A percentile compares a stretch with the other conserved stretches of the same genome.
Evolutionary conservation across 2,888 invertebrate genomes (phyloP).

Genomic region (Tineola bisselliella): DNA sequence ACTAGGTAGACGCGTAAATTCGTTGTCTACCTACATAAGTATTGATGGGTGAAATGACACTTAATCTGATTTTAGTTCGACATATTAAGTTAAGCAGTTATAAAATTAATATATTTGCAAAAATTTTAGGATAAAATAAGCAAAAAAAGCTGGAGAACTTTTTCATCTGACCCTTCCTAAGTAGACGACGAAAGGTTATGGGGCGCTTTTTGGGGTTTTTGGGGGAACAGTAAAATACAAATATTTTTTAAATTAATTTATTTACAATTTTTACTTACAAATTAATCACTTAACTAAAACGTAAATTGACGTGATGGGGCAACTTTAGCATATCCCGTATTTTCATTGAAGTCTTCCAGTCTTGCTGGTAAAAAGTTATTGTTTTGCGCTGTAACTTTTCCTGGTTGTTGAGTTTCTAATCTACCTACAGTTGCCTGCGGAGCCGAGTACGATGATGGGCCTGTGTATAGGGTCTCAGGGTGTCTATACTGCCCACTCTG

Average conservation of each 20-base stretch:
- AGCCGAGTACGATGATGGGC: conserved; percentile 55
- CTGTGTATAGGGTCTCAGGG: conserved; percentile 37
- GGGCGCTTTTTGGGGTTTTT: too few relatives aligned
- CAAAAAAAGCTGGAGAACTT: too few relatives aligned
- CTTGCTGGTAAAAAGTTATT: conserved; percentile 31
- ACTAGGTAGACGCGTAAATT: too few relatives aligned
- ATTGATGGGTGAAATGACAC: too few relatives aligned
- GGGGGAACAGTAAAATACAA: too few relatives aligned
- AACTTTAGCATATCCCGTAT: conserved; percentile 20
- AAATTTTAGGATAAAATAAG: too few relatives aligned
- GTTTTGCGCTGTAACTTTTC: conserved; percentile 16
- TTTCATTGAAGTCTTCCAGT: conserved; percentile 44
- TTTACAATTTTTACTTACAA: not conserved
- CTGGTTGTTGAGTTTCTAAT: conserved; percentile 26
- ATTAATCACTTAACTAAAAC: conserved; percentile 16
- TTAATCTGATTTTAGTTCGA: too few relatives aligned
- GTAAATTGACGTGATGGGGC: conserved; percentile 20
- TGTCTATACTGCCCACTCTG: conserved; percentile 17
- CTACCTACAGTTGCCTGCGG: conserved; percentile 52
- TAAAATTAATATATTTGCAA: too few relatives aligned
- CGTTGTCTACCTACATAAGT: too few relatives aligned
- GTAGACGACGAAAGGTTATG: too few relatives aligned
- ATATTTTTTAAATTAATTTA: conserved; percentile 4
- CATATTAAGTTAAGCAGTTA: too few relatives aligned
- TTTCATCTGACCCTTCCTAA: too few relatives aligned